phyloP scores from a whole-genome alignment of 2,888 invertebrate species.

The Digitonthophagus gazella region DNA sequence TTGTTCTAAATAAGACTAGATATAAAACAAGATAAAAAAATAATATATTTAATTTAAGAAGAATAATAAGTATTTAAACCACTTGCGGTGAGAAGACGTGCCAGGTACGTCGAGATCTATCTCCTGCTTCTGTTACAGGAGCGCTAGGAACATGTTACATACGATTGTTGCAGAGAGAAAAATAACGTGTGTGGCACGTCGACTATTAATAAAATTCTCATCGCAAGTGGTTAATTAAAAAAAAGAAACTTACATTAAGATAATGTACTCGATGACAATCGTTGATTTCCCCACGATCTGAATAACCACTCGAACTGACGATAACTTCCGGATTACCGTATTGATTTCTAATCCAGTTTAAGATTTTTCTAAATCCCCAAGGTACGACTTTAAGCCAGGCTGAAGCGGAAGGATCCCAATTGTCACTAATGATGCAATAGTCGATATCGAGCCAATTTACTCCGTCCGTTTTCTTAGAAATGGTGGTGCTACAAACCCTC shows the following conservation, averaged over 20 bases:
- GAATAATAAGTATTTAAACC: no score
- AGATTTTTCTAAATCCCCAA: conserved; percentile 57
- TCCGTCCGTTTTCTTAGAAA: conserved; percentile 32
- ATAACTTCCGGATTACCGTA: conserved; percentile 54
- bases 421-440: not conserved
- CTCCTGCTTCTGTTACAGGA: no score
- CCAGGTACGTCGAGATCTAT: no score
- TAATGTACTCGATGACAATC: conserved; percentile 43
- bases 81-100: no score
- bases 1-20: conserved; percentile 36
- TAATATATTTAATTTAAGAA: no score
- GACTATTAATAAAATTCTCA: no score
- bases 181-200: no score
- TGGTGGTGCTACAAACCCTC: conserved; percentile 8
- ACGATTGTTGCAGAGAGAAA: no score
- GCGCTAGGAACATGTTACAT: no score
- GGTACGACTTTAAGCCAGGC: conserved; percentile 48
- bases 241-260: conserved; percentile 26
- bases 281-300: conserved; percentile 43
- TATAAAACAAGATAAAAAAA: not conserved
- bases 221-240: no score
- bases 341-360: conserved; percentile 50
- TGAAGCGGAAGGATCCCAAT: not conserved
- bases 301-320: conserved; percentile 58
- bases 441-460: not conserved